Evolutionary conservation across 2,888 invertebrate genomes (phyloP).

Genomic region (Rutpela maculata): DNA sequence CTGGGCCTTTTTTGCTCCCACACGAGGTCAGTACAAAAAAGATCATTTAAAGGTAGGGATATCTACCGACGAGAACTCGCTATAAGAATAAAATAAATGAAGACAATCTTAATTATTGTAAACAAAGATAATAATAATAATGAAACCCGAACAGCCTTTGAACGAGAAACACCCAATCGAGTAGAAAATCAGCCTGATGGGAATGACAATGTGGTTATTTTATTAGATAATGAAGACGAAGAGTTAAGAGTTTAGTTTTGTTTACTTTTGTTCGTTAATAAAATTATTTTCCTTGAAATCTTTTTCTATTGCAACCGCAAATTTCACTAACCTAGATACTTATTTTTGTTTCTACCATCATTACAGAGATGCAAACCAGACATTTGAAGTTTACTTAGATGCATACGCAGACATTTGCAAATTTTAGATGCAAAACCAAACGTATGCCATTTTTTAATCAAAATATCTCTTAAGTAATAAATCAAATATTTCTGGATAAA

Average conservation of each 20-base stretch:
- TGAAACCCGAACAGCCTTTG: no score
- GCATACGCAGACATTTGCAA: background rate
- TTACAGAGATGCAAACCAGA: background rate
- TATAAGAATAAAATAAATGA: no score
- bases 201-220: conserved; percentile 27
- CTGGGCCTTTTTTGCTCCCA: no score
- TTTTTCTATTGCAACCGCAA: background rate
- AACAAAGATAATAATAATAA: no score
- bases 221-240: conserved; percentile 25
- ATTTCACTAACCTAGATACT: no score
- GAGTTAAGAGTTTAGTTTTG: conserved; percentile 13
- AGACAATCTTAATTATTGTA: no score
- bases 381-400: background rate
- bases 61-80: no score
- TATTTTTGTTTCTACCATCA: background rate
- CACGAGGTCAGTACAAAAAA: no score
- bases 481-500: conserved; percentile 4
- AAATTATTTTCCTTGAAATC: background rate
- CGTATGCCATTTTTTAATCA: background rate
- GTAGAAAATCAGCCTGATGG: conserved; percentile 24
- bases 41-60: no score
- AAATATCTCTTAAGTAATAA: background rate
- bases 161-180: conserved; percentile 7
- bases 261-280: background rate
- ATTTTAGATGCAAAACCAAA: conserved; percentile 4